Percentiles rank a stretch among this genome's conserved stretches.
phyloP scores from a whole-genome alignment of 2,888 invertebrate genomes.

The Hymenopus coronatus region DNA sequence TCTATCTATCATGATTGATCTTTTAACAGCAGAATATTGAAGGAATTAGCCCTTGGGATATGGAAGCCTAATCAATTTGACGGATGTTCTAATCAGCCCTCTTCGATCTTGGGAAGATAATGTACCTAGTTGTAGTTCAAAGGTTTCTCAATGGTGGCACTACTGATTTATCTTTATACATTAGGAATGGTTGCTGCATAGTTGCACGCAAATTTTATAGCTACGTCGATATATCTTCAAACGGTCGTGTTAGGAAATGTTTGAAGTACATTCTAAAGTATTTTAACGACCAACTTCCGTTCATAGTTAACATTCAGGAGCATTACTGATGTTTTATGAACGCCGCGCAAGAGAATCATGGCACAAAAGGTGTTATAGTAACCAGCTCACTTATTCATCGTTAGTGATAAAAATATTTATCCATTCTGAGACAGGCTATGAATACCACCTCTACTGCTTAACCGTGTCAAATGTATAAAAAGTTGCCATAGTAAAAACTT shows the following conservation, averaged over 20 bases:
- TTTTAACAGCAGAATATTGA: neutral
- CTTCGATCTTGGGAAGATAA: neutral
- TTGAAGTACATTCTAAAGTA: neutral
- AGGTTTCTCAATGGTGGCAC: neutral
- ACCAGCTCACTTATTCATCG: too few species aligned
- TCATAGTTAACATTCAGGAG: neutral
- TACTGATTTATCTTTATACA: too few species aligned
- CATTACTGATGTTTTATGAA: neutral
- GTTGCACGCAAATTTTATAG: neutral
- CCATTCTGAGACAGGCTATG: too few species aligned
- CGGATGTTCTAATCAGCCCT: neutral
- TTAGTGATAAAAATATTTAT: too few species aligned
- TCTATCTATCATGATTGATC: neutral
- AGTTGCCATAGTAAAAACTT: too few species aligned
- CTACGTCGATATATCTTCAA: neutral
- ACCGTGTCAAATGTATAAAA: too few species aligned
- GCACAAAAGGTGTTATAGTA: too few species aligned
- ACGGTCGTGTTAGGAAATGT: too few species aligned
- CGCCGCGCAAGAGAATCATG: too few species aligned
- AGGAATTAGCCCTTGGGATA: neutral
- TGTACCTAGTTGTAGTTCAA: neutral
- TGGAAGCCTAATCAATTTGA: neutral
- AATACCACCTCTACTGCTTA: too few species aligned
- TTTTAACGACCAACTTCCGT: neutral
- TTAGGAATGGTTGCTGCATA: neutral